Evolutionary conservation across 2,888 invertebrate genomes (phyloP), one percentile per base, ranked within the genome.

Genomic region (Synergus gifuensis): DNA sequence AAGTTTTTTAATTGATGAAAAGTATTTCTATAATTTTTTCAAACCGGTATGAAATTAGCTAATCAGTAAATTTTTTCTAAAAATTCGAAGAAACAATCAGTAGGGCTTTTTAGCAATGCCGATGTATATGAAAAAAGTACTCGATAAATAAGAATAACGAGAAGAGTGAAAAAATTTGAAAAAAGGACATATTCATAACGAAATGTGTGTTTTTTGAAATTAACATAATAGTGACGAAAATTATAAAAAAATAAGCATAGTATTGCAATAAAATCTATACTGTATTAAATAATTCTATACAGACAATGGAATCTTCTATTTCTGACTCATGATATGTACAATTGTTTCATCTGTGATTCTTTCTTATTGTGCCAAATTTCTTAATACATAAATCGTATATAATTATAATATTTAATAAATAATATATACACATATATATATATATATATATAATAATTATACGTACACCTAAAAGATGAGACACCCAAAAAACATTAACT

Each of bases 271-370:
- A 49, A 64, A 77, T 69, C 36, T 67, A 49, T 78, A 76, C 54
- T 76, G 63, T 40, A 63, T 42, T 62, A 62, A 73, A 22, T 78
- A 66, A 18, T 36, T 64, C 58, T 58, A 73, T 14, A 69, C n/a
- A 62, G 77, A 67, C 16, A 77, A 62, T 78, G 60, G 78, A 64
- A 36, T 40, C 36, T 77, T 73, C 78, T 80, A 69, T 44, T 77
- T 79, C 77, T 77, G 81, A 87, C 86, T 86, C 86, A 90, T 88
- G 86, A 87, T 84, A 90, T 90, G 89, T 91, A 91, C 91, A 91
- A 90, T 91, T 90, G 88, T 91, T 91, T 91, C 86, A 87, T 86
- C 89, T 91, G 91, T 91, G 91, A 91, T 91, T 91, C 88, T 90
- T 90, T 91, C 90, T 91, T 88, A 90, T 89, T 88, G 91, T 91